phyloP scores from a whole-genome alignment of 2,113 vertebrate species.

The Ifrita kowaldi region DNA sequence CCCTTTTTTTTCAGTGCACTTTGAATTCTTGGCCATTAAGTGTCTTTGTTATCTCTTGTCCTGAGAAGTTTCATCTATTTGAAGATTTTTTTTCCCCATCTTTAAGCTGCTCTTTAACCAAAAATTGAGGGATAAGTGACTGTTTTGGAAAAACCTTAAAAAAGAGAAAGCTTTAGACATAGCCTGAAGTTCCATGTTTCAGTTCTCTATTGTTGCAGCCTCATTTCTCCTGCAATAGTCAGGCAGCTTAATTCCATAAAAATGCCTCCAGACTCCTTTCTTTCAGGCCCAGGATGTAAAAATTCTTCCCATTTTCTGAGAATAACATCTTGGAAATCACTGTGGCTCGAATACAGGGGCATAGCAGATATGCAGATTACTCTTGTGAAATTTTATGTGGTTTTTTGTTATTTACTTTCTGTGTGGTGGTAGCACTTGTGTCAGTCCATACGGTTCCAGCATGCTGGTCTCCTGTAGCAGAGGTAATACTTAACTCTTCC shows the following conservation, averaged over 20 bases:
- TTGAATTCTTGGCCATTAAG: not conserved
- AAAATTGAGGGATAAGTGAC: not conserved
- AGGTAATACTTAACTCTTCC: not conserved
- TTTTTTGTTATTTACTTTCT: not conserved
- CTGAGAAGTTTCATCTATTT: not conserved
- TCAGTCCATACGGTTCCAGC: not conserved
- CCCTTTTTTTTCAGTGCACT: not conserved
- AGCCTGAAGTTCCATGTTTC: not conserved
- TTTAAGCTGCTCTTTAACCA: not conserved
- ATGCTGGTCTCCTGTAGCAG: not conserved
- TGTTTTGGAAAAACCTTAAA: not conserved
- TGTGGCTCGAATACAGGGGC: not conserved
- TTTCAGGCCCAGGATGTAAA: not conserved
- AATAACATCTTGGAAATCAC: not conserved
- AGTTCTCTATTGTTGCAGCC: not conserved
- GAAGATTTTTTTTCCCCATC: not conserved
- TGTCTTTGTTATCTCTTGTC: not conserved
- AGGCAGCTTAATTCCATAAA: not conserved
- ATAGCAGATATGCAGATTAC: not conserved
- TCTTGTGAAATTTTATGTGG: rapidly evolving
- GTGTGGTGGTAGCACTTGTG: not conserved
- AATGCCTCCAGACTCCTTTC: not conserved
- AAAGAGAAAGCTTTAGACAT: not conserved
- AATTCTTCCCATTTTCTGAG: not conserved
- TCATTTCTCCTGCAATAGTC: not conserved